Conservation (phyloP, 2,888 invertebrate genomes). For the Pyrrhia umbra region DNA sequence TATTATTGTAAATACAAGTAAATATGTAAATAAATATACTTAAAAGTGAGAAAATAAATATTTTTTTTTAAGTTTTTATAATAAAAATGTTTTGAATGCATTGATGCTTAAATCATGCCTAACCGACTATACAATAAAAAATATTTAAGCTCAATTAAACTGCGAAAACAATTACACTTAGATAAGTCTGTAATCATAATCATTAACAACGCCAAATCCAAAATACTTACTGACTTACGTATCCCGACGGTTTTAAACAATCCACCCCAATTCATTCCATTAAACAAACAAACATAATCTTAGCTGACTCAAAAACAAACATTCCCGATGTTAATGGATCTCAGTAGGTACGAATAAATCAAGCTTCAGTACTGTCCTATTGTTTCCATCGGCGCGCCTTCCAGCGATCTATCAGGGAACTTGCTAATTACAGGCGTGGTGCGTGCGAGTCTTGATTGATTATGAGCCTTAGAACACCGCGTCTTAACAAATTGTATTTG, state of each 20-base stretch:
- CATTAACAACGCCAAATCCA: too few relatives aligned
- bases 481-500: conserved; percentile 20
- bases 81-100: too few relatives aligned
- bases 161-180: too few relatives aligned
- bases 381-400: conserved; percentile 50
- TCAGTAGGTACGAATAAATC: conserved; percentile 44
- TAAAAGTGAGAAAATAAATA: too few relatives aligned
- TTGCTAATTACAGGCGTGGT: conserved; percentile 56
- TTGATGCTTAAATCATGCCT: too few relatives aligned
- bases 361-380: conserved; percentile 47
- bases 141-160: too few relatives aligned
- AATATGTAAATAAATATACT: too few relatives aligned
- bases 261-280: neutral
- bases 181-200: neutral
- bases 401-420: conserved; percentile 58
- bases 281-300: conserved; percentile 16
- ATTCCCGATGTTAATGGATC: conserved; percentile 38
- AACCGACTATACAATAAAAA: too few relatives aligned
- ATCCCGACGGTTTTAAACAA: neutral
- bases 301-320: conserved; percentile 32
- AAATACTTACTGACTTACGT: neutral
- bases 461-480: conserved; percentile 35
- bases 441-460: conserved; percentile 57
- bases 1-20: too few relatives aligned
- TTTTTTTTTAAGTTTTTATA: too few relatives aligned